Evolutionary conservation across 2,113 vertebrate genomes (phyloP), one percentile per base, ranked within the genome.

Genomic region (Catharus bicknelli): DNA sequence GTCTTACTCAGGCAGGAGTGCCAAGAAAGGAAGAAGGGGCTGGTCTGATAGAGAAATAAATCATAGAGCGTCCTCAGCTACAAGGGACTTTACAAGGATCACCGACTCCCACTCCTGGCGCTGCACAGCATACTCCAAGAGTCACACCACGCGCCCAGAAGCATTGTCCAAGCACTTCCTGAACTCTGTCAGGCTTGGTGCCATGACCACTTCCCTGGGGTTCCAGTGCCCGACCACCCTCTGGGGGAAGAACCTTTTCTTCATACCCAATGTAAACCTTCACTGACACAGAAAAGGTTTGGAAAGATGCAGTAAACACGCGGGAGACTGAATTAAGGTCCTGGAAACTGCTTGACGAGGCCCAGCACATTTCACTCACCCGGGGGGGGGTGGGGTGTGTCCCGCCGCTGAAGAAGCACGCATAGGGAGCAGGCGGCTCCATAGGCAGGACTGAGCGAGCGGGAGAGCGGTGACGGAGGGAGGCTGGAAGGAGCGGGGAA

Each of bases 381-480:
- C 21, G 30, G 32, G 22, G 1, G 12, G 32, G 25, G 47, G 22
- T 40, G 38, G 38, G 38, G 38, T 40, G 13, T 5, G 40, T 7
- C 19, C 50, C 5, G 6, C 61, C 18, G 18, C 15, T 3, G 26
- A 22, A 70, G 36, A 23, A 48, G 12, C 36, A 1, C 9, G 22
- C 13, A 32, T 4, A 4, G 2, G 15, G 15, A 43, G 38, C 81
- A 16, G 22, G 30, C 53, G 43, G 48, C 22, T 67, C n/a, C 42
- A 57, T 5, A 19, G 12, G 69, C 17, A 11, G 30, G 36, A 36
- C 36, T 30, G 36, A 58, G 25, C 6, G 51, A 57, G 21, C 9
- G 1, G 18, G 23, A 17, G 2, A 18, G 11, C 32, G 6, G 64
- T 3, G 42, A 13, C 5, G 15, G 10, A 2, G 15, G 20, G 19